Percentiles rank a stretch among this genome's conserved stretches.
phyloP scores from a whole-genome alignment of 1,140 invertebrate genomes.

The Lethocerus indicus region DNA sequence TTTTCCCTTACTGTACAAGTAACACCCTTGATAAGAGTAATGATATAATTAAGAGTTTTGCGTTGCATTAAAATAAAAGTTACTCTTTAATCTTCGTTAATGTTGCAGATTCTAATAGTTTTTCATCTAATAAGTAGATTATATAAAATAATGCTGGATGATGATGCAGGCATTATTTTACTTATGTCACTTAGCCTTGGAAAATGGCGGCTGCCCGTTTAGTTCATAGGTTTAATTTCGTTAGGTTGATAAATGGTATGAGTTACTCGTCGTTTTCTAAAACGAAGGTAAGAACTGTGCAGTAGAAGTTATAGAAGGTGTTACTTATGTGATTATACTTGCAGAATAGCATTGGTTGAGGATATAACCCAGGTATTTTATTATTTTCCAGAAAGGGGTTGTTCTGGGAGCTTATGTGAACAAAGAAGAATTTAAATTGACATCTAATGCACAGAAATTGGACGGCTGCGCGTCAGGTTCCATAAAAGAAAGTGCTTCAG shows the following conservation, averaged over 20 bases:
- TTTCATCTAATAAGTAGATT: too few relatives aligned
- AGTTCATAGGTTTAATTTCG: background rate
- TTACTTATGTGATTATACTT: background rate
- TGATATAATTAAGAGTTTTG: too few relatives aligned
- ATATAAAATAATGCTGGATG: too few relatives aligned
- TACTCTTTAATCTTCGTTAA: too few relatives aligned
- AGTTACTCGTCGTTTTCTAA: background rate
- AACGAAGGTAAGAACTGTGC: background rate
- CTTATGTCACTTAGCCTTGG: too few relatives aligned
- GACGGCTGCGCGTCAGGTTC: constrained; percentile 8
- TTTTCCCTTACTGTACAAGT: too few relatives aligned
- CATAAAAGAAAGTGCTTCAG: constrained; percentile 9
- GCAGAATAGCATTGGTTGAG: too few relatives aligned
- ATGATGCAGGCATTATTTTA: too few relatives aligned
- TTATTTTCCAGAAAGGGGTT: constrained; percentile 29
- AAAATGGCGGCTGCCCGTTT: constrained; percentile 9
- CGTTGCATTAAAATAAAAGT: too few relatives aligned
- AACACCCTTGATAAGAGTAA: too few relatives aligned
- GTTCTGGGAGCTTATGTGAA: constrained; percentile 36
- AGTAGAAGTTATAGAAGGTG: background rate
- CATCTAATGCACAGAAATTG: constrained; percentile 26
- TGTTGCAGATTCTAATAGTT: too few relatives aligned
- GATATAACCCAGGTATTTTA: background rate
- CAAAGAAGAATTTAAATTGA: constrained; percentile 27
- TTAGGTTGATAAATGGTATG: background rate